Percentiles rank a stretch among this genome's conserved stretches.
Conservation (phyloP, 2,797 vertebrate genomes). For the Arrhamphus sclerolepis region DNA sequence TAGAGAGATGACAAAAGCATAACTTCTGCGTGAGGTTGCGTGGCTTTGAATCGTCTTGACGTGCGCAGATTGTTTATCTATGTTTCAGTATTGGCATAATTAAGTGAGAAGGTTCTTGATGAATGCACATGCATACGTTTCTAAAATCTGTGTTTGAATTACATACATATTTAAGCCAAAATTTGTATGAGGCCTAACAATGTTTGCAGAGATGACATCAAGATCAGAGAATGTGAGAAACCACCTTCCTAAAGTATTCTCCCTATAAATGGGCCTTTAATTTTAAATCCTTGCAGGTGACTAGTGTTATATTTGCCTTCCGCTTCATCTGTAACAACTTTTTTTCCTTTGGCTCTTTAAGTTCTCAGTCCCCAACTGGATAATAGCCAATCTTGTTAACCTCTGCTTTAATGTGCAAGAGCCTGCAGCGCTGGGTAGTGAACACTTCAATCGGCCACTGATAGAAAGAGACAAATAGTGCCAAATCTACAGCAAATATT, state of each 20-base stretch:
- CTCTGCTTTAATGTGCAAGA: conserved; percentile 76
- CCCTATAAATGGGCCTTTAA: conserved; percentile 39
- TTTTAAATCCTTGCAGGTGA: conserved; percentile 64
- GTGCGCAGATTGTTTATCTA: conserved; percentile 9
- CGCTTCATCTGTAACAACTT: conserved; percentile 70
- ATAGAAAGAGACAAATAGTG: conserved; percentile 68
- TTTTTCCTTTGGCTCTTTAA: conserved; percentile 60
- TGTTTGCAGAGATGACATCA: no score
- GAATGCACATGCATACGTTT: background rate
- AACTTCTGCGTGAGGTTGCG: conserved; percentile 20
- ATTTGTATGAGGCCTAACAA: background rate
- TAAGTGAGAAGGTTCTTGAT: background rate
- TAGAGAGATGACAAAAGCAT: conserved; percentile 29
- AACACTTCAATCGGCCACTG: conserved; percentile 58
- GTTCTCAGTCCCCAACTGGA: conserved; percentile 77
- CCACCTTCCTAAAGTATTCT: conserved; percentile 17
- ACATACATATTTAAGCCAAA: background rate
- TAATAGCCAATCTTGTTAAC: conserved; percentile 83
- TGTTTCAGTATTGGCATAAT: conserved; percentile 23
- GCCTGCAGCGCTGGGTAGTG: conserved; percentile 57
- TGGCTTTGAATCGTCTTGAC: conserved; percentile 31
- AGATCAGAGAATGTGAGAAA: conserved; percentile 4
- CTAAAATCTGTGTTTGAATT: background rate
- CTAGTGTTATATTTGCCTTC: conserved; percentile 67
- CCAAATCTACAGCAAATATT: conserved; percentile 74